These are phyloP conservation scores for Ciona savignyi DNA, from an alignment of 23 tunicate genomes.

Conservation along the genomic window DNA sequence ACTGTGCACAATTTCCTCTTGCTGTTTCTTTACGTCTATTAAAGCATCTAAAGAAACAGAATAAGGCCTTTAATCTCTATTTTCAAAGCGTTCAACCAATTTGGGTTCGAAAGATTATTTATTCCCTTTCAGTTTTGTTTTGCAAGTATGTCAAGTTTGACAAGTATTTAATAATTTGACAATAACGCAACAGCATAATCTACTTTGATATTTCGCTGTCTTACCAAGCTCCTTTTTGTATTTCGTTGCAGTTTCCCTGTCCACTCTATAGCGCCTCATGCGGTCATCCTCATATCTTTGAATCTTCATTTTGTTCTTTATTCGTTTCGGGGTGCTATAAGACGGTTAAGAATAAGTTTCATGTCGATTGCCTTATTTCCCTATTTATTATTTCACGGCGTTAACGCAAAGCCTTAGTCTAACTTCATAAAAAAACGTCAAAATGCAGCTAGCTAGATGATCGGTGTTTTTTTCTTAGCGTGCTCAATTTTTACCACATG, in stretches of 20 bases:
- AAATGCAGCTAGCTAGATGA: no score
- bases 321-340: background rate
- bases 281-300: slow-evolving; percentile 83
- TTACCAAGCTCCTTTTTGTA: slow-evolving; percentile 75
- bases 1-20: slow-evolving; percentile 18
- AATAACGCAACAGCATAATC: background rate
- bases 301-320: slow-evolving; percentile 14
- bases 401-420: no score
- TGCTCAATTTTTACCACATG: no score
- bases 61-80: background rate
- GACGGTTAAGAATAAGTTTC: no score
- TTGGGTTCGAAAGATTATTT: background rate
- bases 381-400: no score
- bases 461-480: no score
- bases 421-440: no score
- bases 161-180: no score
- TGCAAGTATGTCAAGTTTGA: no score
- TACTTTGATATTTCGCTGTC: background rate
- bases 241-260: slow-evolving; percentile 48
- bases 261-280: slow-evolving; percentile 82
- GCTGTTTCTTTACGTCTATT: slow-evolving; percentile 42
- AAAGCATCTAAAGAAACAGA: slow-evolving; percentile 34
- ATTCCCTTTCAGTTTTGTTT: no score
- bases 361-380: no score
- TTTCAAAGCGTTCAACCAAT: no score